Conservation (phyloP, 2,797 vertebrate species). For the Limosa lapponica region DNA sequence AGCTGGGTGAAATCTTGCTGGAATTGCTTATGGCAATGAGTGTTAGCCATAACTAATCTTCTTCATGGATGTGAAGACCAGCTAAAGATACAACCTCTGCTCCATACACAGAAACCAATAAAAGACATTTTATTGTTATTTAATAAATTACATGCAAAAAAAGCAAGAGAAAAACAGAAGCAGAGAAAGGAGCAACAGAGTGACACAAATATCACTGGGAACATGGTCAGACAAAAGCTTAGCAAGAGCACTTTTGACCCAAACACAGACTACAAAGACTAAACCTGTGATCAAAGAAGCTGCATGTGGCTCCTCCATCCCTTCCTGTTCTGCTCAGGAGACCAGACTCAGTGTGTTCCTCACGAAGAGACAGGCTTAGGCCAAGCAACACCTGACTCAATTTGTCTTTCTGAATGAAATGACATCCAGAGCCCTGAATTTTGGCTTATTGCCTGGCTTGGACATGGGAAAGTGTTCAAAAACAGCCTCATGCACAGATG, state of each 20-base stretch:
- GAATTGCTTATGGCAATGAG: neutral
- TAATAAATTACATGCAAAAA: neutral
- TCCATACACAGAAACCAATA: neutral
- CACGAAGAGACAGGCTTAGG: neutral
- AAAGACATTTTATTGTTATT: neutral
- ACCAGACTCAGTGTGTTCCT: fast-evolving
- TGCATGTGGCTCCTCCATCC: fast-evolving
- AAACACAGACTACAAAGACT: neutral
- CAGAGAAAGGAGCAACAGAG: neutral
- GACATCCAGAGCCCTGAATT: neutral
- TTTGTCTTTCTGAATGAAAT: neutral
- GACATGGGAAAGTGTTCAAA: neutral
- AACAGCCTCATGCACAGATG: fast-evolving
- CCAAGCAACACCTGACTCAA: fast-evolving
- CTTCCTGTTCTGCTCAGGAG: neutral
- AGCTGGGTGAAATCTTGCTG: neutral
- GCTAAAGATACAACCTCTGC: neutral
- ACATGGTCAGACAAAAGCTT: fast-evolving
- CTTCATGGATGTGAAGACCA: neutral
- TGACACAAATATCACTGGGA: neutral
- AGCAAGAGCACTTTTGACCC: neutral
- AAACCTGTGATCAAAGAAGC: neutral
- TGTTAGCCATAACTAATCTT: neutral
- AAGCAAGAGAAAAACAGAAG: neutral
- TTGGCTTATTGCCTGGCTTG: neutral